phyloP scores from a whole-genome alignment of 2,797 vertebrate genomes.

The Lutjanus campechanus region DNA sequence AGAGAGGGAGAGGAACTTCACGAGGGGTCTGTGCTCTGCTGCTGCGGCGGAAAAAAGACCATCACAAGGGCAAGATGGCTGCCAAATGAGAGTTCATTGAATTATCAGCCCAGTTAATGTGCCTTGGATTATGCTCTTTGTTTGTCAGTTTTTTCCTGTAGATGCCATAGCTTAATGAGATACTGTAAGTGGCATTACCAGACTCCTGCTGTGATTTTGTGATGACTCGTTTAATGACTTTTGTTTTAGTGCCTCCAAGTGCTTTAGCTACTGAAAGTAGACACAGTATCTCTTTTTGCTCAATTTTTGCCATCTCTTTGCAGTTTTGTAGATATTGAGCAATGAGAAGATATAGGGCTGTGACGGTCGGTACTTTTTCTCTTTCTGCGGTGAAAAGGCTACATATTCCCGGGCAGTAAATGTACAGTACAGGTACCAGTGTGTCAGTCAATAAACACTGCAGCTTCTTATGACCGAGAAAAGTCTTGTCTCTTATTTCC shows the following conservation, averaged over 20 bases:
- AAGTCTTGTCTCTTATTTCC: too few relatives aligned
- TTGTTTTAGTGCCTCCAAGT: constrained; percentile 83
- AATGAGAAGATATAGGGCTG: constrained; percentile 4
- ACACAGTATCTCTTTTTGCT: constrained; percentile 36
- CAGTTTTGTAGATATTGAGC: constrained; percentile 52
- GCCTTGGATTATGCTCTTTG: constrained; percentile 85
- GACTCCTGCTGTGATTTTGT: constrained; percentile 84
- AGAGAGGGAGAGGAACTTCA: constrained; percentile 68
- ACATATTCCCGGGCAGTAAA: too few relatives aligned
- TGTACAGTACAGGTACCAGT: too few relatives aligned
- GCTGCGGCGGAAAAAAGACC: constrained; percentile 87
- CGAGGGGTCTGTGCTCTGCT: constrained; percentile 72
- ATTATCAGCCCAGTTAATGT: constrained; percentile 92
- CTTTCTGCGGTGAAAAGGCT: too few relatives aligned
- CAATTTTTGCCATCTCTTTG: constrained; percentile 34
- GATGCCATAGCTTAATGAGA: constrained; percentile 85
- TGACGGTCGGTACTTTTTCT: too few relatives aligned
- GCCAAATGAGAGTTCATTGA: constrained; percentile 99
- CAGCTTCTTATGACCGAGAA: too few relatives aligned
- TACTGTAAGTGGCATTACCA: constrained; percentile 86
- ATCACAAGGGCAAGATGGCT: constrained; percentile 98
- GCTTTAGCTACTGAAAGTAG: constrained; percentile 72
- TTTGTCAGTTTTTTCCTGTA: constrained; percentile 82
- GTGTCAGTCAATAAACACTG: too few relatives aligned
- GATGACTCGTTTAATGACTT: constrained; percentile 87